A percentile compares a stretch with the other conserved stretches of the same genome.
These are phyloP conservation scores for Drosophila testacea DNA, from an alignment of 2,888 invertebrate genomes.

Conservation along the genomic window DNA sequence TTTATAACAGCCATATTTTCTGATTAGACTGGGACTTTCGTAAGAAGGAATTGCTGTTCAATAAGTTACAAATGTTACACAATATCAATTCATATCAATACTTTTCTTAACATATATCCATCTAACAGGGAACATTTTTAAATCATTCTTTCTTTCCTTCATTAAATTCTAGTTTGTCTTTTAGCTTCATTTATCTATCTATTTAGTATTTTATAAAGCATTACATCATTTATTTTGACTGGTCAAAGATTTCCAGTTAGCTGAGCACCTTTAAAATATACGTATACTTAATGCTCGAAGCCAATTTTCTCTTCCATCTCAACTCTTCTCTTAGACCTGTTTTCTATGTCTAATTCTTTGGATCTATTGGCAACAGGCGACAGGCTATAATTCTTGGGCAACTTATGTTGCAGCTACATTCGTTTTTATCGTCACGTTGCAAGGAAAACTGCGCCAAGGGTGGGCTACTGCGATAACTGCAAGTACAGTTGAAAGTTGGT, in stretches of 20 bases:
- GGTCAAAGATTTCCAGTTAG: neutral
- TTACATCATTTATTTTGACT: neutral
- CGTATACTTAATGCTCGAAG: neutral
- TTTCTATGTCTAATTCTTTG: constrained; percentile 17
- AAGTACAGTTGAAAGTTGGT: constrained; percentile 35
- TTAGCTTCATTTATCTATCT: too few relatives aligned
- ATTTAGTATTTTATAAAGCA: neutral
- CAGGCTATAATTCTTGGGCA: constrained; percentile 54
- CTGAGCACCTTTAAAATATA: neutral
- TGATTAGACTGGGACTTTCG: too few relatives aligned
- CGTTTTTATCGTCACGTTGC: constrained; percentile 56
- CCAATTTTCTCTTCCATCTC: neutral
- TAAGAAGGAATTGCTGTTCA: too few relatives aligned
- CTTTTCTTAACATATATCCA: too few relatives aligned
- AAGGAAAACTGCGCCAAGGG: constrained; percentile 4
- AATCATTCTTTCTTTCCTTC: too few relatives aligned
- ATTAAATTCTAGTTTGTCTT: too few relatives aligned
- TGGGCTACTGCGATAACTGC: neutral
- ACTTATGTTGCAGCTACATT: constrained; percentile 42
- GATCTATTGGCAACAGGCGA: constrained; percentile 43
- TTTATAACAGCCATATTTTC: neutral
- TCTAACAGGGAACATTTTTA: too few relatives aligned
- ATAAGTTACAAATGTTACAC: too few relatives aligned
- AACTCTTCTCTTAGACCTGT: constrained; percentile 15
- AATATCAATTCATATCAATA: too few relatives aligned